Base-by-base conservation (phyloP, 2,888 invertebrate species). In the Leptopilina drosophilae region DNA sequence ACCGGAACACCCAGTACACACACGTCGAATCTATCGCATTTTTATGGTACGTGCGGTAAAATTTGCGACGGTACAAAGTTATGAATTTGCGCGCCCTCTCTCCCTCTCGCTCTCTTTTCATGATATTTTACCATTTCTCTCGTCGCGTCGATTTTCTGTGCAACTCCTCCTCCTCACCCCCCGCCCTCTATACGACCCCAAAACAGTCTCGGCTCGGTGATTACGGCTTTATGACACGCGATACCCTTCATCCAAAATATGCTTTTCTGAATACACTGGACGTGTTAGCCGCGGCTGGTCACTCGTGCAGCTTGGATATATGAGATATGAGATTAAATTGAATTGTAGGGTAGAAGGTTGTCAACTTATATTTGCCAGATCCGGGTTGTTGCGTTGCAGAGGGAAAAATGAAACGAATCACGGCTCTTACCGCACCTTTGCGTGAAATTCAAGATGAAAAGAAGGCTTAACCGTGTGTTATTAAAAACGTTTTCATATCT, bases 241-340 rank as follows among this genome's bases (percentile, higher is more conserved):
- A 90, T 90, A 90, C 88, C 86, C 89, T 88, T 89, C 86, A 88
- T 88, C 84, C 86, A 84, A 89, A 89, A 78, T 77, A 80, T 80
- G 73, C 73, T 73, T 73, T 73, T 73, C 73, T 73, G 73, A 73
- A 73, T 73, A 26, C 56, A 26, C 56, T 73, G 73, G 40, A n/a
- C 73, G 73, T 33, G 40, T 59, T 73, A 33, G 73, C 15, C 15
- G 56, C 40, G 73, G 73, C 56, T 73, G 56, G 73, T 73, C 73
- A 73, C 73, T 73, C 73, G 56, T 73, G 40, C 73, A 73, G 33
- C 56, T 26, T 73, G 33, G 33, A 56, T 73, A 73, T 73, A 73
- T 59, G 56, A 73, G 73, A 73, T 59, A 73, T 56, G 73, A 33
- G 40, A 33, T 56, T 73, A 73, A 56, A 73, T 59, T 73, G 56